These are phyloP conservation scores for Lates japonicus DNA, from an alignment of 2,797 vertebrate species.

Conservation along the genomic window DNA sequence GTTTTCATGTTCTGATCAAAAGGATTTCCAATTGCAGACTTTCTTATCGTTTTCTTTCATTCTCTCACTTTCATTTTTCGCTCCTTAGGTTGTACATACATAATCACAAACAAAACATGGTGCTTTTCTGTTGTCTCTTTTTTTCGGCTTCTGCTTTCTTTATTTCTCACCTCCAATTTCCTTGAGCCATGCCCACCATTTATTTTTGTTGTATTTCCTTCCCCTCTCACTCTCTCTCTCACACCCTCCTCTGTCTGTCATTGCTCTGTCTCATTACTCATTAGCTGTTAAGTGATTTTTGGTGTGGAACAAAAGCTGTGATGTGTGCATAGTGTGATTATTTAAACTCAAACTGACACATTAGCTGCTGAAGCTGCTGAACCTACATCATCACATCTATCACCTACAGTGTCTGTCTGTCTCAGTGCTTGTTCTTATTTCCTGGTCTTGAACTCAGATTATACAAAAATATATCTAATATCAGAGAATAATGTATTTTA, in stretches of 20 bases:
- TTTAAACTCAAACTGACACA: slow-evolving; percentile 31
- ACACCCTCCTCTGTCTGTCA: slow-evolving; percentile 32
- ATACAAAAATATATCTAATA: not conserved
- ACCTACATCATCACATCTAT: slow-evolving; percentile 26
- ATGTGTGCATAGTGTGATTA: slow-evolving; percentile 33
- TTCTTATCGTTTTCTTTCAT: too few species aligned
- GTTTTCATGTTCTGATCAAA: too few species aligned
- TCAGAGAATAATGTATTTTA: not conserved
- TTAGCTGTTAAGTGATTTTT: slow-evolving; percentile 47
- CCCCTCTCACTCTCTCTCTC: not conserved
- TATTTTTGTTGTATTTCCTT: slow-evolving; percentile 28
- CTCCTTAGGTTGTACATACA: too few species aligned
- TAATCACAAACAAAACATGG: too few species aligned
- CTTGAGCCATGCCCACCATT: slow-evolving; percentile 1
- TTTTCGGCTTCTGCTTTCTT: slow-evolving; percentile 14
- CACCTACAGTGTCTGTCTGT: not conserved
- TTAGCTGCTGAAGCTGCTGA: slow-evolving; percentile 14
- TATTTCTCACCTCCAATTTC: slow-evolving; percentile 26
- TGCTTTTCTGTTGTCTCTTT: slow-evolving; percentile 1
- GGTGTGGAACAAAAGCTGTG: slow-evolving; percentile 39
- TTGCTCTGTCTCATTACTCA: slow-evolving; percentile 40
- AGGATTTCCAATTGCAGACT: too few species aligned
- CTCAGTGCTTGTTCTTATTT: not conserved
- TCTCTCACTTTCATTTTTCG: too few species aligned
- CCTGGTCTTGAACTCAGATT: not conserved